phyloP scores from a whole-genome alignment of 2,113 vertebrate species.

The Peucedramus taeniatus region DNA sequence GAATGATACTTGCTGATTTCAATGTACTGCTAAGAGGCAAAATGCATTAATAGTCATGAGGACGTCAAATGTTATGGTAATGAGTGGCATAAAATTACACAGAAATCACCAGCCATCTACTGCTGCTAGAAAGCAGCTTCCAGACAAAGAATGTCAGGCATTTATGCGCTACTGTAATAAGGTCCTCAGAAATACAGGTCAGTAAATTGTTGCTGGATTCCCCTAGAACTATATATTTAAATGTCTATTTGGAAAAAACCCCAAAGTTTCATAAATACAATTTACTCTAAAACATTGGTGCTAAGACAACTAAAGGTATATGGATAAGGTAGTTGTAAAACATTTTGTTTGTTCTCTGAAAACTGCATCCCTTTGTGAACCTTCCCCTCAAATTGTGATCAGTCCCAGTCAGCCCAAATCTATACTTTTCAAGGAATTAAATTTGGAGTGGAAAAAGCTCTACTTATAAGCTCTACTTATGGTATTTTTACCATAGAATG shows the following conservation, averaged over 20 bases:
- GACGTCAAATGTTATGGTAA: slow-evolving; percentile 14
- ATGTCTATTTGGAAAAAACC: background rate
- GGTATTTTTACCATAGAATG: background rate
- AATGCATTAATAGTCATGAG: slow-evolving; percentile 58
- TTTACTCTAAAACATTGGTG: background rate
- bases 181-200: background rate
- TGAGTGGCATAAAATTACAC: slow-evolving; percentile 6
- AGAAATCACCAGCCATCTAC: background rate
- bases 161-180: background rate
- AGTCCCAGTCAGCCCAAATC: background rate
- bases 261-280: background rate
- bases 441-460: background rate
- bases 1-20: slow-evolving; percentile 44
- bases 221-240: background rate
- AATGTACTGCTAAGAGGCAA: slow-evolving; percentile 8
- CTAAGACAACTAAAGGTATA: background rate
- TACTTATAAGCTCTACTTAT: background rate
- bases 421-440: background rate
- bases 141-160: background rate
- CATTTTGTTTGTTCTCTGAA: background rate
- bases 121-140: slow-evolving; percentile 6
- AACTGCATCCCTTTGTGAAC: background rate
- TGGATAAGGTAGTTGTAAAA: background rate
- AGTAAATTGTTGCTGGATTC: background rate
- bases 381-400: background rate